Evolutionary conservation across 2,888 invertebrate species (phyloP).

Genomic region (Baccha elongata): DNA sequence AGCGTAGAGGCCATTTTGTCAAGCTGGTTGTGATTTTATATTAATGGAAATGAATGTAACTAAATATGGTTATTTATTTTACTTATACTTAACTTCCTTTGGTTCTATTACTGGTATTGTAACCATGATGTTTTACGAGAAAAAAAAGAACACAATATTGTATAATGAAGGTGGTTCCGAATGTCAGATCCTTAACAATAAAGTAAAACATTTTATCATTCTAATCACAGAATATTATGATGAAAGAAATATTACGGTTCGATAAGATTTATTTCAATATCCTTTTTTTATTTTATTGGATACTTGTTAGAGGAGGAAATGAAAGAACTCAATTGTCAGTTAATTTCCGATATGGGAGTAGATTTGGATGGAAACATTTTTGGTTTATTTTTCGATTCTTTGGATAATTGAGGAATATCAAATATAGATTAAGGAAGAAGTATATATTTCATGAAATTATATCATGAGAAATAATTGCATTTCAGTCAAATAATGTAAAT

Average conservation of each 20-base stretch:
- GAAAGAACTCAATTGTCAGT: not conserved
- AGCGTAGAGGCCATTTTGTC: slow-evolving; percentile 35
- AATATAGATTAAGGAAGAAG: too few species aligned
- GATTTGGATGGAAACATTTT: too few species aligned
- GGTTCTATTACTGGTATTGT: not conserved
- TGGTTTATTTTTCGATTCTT: too few species aligned
- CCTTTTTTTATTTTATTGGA: not conserved
- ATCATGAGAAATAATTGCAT: too few species aligned
- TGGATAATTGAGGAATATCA: too few species aligned
- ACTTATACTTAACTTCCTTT: not conserved
- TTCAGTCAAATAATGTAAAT: too few species aligned
- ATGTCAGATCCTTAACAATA: not conserved
- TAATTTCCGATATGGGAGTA: not conserved
- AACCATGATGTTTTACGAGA: not conserved
- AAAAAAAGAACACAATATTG: not conserved
- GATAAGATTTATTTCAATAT: slow-evolving; percentile 16
- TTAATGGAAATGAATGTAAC: slow-evolving; percentile 45
- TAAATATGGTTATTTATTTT: slow-evolving; percentile 27
- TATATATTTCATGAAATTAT: too few species aligned
- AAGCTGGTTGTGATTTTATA: slow-evolving; percentile 52
- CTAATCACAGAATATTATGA: slow-evolving; percentile 13
- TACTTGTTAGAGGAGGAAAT: not conserved
- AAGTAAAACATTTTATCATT: slow-evolving; percentile 5
- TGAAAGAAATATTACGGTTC: slow-evolving; percentile 10
- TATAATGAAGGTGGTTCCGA: not conserved